Base-by-base conservation (phyloP, 2,113 vertebrate genomes). In the Pelobates fuscus region DNA sequence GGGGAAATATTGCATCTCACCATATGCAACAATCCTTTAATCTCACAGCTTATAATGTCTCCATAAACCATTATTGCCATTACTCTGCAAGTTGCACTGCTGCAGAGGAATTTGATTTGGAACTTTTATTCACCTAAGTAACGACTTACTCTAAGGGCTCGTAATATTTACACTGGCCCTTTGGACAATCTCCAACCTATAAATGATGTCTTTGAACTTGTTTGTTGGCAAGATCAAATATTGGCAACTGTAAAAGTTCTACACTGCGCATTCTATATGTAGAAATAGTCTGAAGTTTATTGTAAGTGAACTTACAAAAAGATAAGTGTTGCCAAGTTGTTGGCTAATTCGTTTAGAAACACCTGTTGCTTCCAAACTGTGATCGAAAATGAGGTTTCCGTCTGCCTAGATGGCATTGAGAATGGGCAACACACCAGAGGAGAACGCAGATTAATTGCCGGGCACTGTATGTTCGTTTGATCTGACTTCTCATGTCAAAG, bases 391-490 rank as follows among this genome's bases (percentile, higher is more conserved):
- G 57, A 46, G 27, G 26, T 46, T 61, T 46, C 58, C 59, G 46
- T 46, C 49, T 71, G 57, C 57, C 43, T 71, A 26, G 58, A 61
- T 23, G 58, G 32, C 41, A 46, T 15, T 26, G 26, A 26, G 15
- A 27, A 0, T 17, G 17, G 26, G 20, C 30, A 63, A 27, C 20
- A 23, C 29, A 37, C 30, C 12, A 14, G 18, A 71, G 32, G 17
- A 46, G 20, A 26, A 60, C 4, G 57, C 58, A 71, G 55, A 37
- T 37, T 37, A 71, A 61, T 29, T 71, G 69, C 46, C 57, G 61
- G 27, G 69, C 24, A 25, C 69, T 71, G 12, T 18, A 46, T 57
- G 69, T 57, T 14, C 43, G 59, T 29, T 17, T 25, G 26, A 43
- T 71, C 25, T 61, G 37, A 21, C 57, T 71, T 25, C 37, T 62